Evolutionary conservation across 2,888 invertebrate genomes (phyloP).

Genomic region (Macaria liturata): DNA sequence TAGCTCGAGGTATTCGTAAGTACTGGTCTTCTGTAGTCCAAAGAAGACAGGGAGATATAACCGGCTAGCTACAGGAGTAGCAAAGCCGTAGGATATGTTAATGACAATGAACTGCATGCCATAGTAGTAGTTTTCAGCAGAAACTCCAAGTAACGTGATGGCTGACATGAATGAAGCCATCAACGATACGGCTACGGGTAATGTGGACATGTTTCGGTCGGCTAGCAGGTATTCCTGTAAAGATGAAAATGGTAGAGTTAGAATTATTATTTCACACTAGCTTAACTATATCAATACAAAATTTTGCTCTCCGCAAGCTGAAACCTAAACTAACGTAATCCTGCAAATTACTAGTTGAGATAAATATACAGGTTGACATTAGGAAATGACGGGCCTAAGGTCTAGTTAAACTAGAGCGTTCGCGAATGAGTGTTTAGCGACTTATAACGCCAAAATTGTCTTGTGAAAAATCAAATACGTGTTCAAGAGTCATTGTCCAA

Average conservation of each 20-base stretch:
- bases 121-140: constrained; percentile 92
- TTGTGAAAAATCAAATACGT: no score
- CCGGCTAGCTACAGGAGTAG: constrained; percentile 90
- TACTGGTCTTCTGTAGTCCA: constrained; percentile 91
- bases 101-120: constrained; percentile 92
- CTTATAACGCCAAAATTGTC: no score
- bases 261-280: no score
- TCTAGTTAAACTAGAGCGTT: no score
- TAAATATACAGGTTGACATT: no score
- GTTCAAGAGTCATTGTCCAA: no score
- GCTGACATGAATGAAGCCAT: constrained; percentile 98
- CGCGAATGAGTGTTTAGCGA: no score
- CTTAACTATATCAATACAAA: no score
- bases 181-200: constrained; percentile 93
- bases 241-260: constrained; percentile 5
- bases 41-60: constrained; percentile 94
- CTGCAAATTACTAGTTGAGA: no score
- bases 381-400: no score
- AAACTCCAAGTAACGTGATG: constrained; percentile 93
- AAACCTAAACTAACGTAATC: no score
- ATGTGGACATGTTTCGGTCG: constrained; percentile 90
- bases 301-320: no score
- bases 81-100: constrained; percentile 88
- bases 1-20: constrained; percentile 95
- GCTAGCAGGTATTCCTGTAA: constrained; percentile 92